Evolutionary conservation across 2,113 vertebrate species (phyloP).

Genomic region (Daboia siamensis): DNA sequence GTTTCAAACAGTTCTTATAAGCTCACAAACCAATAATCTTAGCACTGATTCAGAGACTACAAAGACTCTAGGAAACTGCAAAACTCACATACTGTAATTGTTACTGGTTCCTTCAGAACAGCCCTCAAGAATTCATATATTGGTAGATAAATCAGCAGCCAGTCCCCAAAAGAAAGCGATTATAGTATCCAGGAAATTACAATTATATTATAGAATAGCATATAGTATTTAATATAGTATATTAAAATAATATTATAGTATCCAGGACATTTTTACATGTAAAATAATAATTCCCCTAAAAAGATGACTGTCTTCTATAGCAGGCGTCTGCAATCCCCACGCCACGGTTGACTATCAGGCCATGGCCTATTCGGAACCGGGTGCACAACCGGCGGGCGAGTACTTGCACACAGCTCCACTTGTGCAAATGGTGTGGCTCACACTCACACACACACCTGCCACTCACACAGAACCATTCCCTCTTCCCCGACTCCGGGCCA

Average conservation of each 20-base stretch:
- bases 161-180: neutral
- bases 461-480: neutral
- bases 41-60: neutral
- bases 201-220: neutral
- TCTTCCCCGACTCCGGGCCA: neutral
- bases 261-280: neutral
- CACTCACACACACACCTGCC: no score
- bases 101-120: neutral
- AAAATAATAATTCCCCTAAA: neutral
- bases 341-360: no score
- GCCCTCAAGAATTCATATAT: neutral
- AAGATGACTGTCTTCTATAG: neutral
- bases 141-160: neutral
- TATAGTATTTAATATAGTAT: neutral
- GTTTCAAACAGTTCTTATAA: neutral
- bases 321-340: no score
- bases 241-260: neutral
- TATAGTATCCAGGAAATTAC: neutral
- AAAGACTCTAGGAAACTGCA: neutral
- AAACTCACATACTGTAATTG: neutral
- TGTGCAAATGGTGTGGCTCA: no score
- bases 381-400: fast-evolving
- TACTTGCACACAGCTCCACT: no score
- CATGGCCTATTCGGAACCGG: no score
- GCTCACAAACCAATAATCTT: neutral